phyloP scores from a whole-genome alignment of 2,113 vertebrate species.

The Opisthocomus hoazin region DNA sequence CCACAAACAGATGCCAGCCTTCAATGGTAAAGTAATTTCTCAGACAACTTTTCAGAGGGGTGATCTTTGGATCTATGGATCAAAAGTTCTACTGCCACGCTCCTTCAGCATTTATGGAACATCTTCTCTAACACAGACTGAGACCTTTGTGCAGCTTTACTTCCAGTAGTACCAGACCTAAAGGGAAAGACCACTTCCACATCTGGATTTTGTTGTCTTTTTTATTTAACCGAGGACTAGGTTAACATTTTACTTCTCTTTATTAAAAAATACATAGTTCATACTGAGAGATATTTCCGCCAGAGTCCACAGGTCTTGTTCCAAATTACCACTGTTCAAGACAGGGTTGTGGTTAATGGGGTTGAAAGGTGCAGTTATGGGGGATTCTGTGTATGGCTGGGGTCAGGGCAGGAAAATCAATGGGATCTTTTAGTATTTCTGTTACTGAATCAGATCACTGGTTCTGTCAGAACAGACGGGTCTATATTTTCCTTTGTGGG shows the following conservation, averaged over 20 bases:
- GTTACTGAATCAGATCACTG: not conserved
- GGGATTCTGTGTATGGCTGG: accelerated
- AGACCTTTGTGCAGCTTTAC: not conserved
- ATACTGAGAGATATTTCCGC: not conserved
- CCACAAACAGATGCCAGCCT: not conserved
- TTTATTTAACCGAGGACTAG: not conserved
- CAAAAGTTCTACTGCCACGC: not conserved
- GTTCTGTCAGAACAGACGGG: not conserved
- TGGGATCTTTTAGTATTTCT: not conserved
- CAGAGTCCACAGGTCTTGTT: not conserved
- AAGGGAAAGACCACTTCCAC: not conserved
- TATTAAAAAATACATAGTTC: not conserved
- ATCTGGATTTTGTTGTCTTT: not conserved
- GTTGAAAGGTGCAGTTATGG: not conserved
- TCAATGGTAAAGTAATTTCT: not conserved
- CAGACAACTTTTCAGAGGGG: not conserved
- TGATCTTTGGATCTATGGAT: not conserved
- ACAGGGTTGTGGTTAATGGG: not conserved
- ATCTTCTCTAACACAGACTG: not conserved
- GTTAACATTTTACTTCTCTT: not conserved
- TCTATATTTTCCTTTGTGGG: not conserved
- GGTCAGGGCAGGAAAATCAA: not conserved
- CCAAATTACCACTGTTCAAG: not conserved
- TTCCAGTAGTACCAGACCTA: not conserved
- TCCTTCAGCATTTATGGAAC: not conserved